Base-by-base conservation (phyloP, 2,797 vertebrate genomes). In the Aphelocoma californica region DNA sequence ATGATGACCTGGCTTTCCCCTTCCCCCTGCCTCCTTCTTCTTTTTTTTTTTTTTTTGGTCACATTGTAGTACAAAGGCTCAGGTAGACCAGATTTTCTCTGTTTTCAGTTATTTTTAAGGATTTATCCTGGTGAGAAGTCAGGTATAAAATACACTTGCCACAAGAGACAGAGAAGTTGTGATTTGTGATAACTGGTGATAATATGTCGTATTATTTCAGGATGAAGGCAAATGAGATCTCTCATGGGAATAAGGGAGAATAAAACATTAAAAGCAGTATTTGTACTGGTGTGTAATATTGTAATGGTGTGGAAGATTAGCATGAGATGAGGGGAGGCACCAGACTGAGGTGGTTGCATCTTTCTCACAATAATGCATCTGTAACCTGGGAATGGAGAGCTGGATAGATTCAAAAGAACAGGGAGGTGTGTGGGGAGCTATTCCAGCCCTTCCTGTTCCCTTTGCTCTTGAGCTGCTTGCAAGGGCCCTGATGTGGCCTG, bases 401-500 rank as follows among this genome's bases (percentile, higher is more conserved):
- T 47, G 66, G 36, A 14, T 23, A 25, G 31, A 28, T 38, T 10
- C 8, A 28, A 18, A 72, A 32, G 44, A 62, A 20, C 9, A 70
- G 12, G n/a, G 67, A 67, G n/a, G 12, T 32, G 12, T 58, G 26
- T 28, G 38, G 12, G 57, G 47, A 75, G 13, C 4, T 57, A 1
- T 44, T 75, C 50, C 53, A 50, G 25, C n/a, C 71, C 72, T 86
- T 47, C 31, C 47, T 58, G 23, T 1, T 92, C 26, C 21, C 31
- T 84, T 69, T 86, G 36, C 18, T 69, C 74, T 14, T 65, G 19
- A 77, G 21, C 25, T 32, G 21, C 53, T 78, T 79, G 47, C 3
- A 17, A 54, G 34, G 14, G 15, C 3, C 11, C 6, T 0, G 0
- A 3, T 3, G 5, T 32, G 36, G 18, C 32, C 44, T 51, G 38